Conservation (phyloP, 1,140 invertebrate genomes). For the Phocides pigmalion region DNA sequence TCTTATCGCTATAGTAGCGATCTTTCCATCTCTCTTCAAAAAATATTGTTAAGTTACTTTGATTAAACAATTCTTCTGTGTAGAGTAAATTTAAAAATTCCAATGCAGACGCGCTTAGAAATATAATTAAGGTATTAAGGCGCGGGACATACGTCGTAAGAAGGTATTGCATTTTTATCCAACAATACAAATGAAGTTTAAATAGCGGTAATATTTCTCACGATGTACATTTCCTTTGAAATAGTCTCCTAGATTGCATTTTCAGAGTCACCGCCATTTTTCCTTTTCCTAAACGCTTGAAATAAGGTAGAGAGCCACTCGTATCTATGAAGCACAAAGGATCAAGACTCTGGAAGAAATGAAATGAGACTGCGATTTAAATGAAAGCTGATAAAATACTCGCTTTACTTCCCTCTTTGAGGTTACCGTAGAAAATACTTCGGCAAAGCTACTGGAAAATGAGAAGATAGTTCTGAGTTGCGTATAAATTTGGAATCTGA, state of each 20-base stretch:
- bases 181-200: constrained; percentile 12
- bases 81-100: too few relatives aligned
- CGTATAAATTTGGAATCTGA: too few relatives aligned
- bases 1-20: too few relatives aligned
- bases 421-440: too few relatives aligned
- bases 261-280: constrained; percentile 22
- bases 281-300: constrained; percentile 20
- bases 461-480: too few relatives aligned
- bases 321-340: constrained; percentile 29
- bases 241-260: constrained; percentile 29
- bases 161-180: not conserved
- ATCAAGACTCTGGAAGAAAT: constrained; percentile 29
- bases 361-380: constrained; percentile 8
- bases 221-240: constrained; percentile 22
- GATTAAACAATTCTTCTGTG: too few relatives aligned
- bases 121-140: not conserved
- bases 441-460: too few relatives aligned
- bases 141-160: not conserved
- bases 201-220: constrained; percentile 12
- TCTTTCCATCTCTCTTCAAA: too few relatives aligned
- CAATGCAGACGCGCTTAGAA: too few relatives aligned
- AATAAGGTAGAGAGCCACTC: constrained; percentile 25
- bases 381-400: not conserved
- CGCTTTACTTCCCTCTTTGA: too few relatives aligned
- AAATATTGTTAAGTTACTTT: too few relatives aligned